Evolutionary conservation across 2,113 vertebrate genomes (phyloP).

Genomic region (Gambusia affinis): DNA sequence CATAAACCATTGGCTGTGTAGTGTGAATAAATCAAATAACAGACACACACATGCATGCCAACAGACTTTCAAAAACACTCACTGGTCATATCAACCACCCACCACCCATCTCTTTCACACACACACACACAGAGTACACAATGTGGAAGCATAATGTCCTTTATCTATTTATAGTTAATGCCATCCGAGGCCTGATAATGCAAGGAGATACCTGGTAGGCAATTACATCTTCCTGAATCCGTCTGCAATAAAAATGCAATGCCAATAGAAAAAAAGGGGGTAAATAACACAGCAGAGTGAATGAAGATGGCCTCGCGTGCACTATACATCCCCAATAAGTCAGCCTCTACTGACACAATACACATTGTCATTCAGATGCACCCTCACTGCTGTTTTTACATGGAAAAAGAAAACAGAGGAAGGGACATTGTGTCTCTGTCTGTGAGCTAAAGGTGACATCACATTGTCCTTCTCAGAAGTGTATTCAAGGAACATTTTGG

Average conservation of each 20-base stretch:
- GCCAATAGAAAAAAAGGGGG: conserved; percentile 71
- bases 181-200: conserved; percentile 74
- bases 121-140: conserved; percentile 48
- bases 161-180: conserved; percentile 82
- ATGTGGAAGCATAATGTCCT: conserved; percentile 78
- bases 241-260: conserved; percentile 70
- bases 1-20: conserved; percentile 62
- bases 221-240: conserved; percentile 76
- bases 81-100: conserved; percentile 33
- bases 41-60: conserved; percentile 35
- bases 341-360: conserved; percentile 54
- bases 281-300: conserved; percentile 65
- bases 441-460: conserved; percentile 65
- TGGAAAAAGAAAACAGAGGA: conserved; percentile 53
- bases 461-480: conserved; percentile 53
- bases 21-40: conserved; percentile 73
- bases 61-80: conserved; percentile 53
- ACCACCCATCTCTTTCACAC: conserved; percentile 16
- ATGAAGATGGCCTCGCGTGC: conserved; percentile 50
- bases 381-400: conserved; percentile 54
- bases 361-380: conserved; percentile 75
- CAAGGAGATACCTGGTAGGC: conserved; percentile 76
- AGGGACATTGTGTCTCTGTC: conserved; percentile 65
- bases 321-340: conserved; percentile 64
- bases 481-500: conserved; percentile 64